Evolutionary conservation across 2,797 vertebrate species (phyloP).

Genomic region (Ctenopoma kingsleyae): DNA sequence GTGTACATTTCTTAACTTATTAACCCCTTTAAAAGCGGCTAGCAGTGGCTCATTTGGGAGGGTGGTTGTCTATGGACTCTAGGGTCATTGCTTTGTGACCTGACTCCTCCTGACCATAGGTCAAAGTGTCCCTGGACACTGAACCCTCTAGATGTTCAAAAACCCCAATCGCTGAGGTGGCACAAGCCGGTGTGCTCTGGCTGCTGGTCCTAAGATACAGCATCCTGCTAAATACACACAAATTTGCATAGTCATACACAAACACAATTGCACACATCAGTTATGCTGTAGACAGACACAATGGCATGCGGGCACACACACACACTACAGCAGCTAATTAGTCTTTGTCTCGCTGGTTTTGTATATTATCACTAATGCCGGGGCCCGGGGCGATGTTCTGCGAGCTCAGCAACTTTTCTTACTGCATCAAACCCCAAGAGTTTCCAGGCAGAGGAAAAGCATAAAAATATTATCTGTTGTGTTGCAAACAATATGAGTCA

Average conservation of each 20-base stretch:
- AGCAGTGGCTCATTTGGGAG: too few species aligned
- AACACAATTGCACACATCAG: constrained; percentile 24
- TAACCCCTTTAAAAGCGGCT: constrained; percentile 10
- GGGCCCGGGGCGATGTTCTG: constrained; percentile 70
- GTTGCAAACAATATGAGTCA: constrained; percentile 76
- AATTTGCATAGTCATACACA: constrained; percentile 56
- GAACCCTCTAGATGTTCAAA: too few species aligned
- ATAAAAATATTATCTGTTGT: constrained; percentile 77
- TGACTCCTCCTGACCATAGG: too few species aligned
- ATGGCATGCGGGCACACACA: constrained; percentile 11
- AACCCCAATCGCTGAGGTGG: too few species aligned
- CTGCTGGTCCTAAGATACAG: not conserved
- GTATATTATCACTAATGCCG: constrained; percentile 77
- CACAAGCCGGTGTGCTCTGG: too few species aligned
- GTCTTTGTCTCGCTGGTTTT: constrained; percentile 79
- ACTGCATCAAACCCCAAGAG: constrained; percentile 76
- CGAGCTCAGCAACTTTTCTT: constrained; percentile 77
- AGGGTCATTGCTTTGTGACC: too few species aligned
- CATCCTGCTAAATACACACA: constrained; percentile 32
- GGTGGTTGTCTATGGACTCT: too few species aligned
- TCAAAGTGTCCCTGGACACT: too few species aligned
- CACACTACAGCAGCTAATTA: constrained; percentile 72
- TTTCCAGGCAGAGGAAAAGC: constrained; percentile 67
- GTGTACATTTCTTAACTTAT: constrained; percentile 46
- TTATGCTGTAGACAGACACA: constrained; percentile 47